Conservation (phyloP, 2,113 vertebrate species). For the Halcyon malimbica region DNA sequence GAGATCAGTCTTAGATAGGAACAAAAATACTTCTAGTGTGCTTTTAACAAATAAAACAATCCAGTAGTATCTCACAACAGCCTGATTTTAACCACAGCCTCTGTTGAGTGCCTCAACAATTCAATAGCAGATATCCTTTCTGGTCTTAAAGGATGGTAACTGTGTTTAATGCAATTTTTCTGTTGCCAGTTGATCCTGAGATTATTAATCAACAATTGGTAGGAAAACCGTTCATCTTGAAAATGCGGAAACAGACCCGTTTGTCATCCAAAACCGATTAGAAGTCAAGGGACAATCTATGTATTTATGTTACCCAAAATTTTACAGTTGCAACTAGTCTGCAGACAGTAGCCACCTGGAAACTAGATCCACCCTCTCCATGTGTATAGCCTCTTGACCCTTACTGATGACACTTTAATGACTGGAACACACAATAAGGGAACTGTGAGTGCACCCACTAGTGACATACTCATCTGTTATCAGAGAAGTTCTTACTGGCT, state of each 20-base stretch:
- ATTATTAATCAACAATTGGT: background rate
- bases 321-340: background rate
- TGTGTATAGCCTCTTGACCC: background rate
- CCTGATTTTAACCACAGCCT: background rate
- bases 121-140: background rate
- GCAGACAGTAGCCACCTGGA: accelerated
- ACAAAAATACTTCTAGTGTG: background rate
- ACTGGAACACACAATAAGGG: background rate
- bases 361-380: background rate
- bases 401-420: background rate
- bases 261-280: background rate
- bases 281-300: background rate
- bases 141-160: background rate
- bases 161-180: background rate
- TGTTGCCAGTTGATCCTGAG: background rate
- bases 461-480: too few species aligned
- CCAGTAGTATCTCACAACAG: background rate
- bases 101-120: background rate
- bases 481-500: background rate
- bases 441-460: background rate
- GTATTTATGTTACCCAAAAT: background rate
- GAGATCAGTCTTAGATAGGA: background rate
- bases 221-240: background rate
- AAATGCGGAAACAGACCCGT: background rate
- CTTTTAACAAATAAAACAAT: background rate